Evolutionary conservation across 1,140 invertebrate genomes (phyloP), one percentile per base, ranked within the genome.

Genomic region (Pseudomyrmex pallidus): DNA sequence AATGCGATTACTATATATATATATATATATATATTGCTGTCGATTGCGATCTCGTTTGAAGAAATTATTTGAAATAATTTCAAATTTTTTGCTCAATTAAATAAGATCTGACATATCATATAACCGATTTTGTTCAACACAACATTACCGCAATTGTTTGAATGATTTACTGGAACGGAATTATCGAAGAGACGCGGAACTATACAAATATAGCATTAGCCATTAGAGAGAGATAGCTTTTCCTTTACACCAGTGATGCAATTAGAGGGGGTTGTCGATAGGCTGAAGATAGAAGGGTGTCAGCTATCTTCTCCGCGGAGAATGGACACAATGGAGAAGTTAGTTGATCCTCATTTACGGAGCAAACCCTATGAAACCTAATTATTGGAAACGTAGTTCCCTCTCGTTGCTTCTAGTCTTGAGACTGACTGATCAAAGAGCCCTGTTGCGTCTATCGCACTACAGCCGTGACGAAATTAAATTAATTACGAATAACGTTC

Each of bases 321-420:
- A 80, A 84, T 82, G 67, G 87, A 86, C 74, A 76, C 76, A 72
- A 82, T 72, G 57, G n/a, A 5, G 50, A 82, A 86, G 76, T 86
- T 86, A 73, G 62, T 70, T 73, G 88, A 86, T 86, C 67, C 85
- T 82, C 85, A 83, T 85, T 89, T 89, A 86, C 62, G 80, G 61
- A 35, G 72, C 80, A 83, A 85, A 66, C 62, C 50, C 57, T 62
- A n/a, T 54, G 73, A 89, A 89, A 89, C 48, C 82, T 77, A 84
- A 89, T 89, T 89, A 89, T 80, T 20, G 72, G 80, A 66, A 73
- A 74, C 76, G 67, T 76, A 84, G 67, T 76, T 52, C 57, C 77
- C 10, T 52, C 62, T 84, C n/a, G 35, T 35, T 13, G 50, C 61
- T 57, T 57, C 73, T 77, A 72, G 76, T 87, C 78, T 56, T 25